Base-by-base conservation (phyloP, 2,797 vertebrate species). In the Xenentodon cancila region DNA sequence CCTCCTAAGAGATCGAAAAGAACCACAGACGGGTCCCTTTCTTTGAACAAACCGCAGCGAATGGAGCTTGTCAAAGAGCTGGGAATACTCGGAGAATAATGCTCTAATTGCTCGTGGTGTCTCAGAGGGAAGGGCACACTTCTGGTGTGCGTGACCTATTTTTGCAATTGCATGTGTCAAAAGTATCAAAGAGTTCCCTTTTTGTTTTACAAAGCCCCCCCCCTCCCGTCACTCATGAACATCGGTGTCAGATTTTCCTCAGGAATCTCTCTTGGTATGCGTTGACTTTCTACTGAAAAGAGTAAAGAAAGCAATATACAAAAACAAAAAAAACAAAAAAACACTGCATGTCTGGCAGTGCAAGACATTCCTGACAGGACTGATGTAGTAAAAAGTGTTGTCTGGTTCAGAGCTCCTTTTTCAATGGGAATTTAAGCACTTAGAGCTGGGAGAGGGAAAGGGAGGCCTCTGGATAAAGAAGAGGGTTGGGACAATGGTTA, bases 131-230 rank as follows among this genome's bases (percentile, higher is more conserved):
- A 68, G 69, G 80, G 75, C 70, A 86, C 76, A 72, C 80, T 90
- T 85, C 81, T 87, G 81, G 69, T 76, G 74, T 61, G 68, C 53
- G 48, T 92, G 91, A 93, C 91, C 90, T 92, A 92, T 92, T 92
- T 93, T 91, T 81, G 83, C 74, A 67, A 75, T 72, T 63, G 80
- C 68, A 70, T 80, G 77, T 75, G 84, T 87, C 75, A 85, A 65
- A 84, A 46, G 64, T 71, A 17, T 53, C 59, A 61, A 59, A 82
- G 72, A 77, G 63, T 71, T 86, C 64, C 59, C 69, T 63, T 79
- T 62, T 48, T 77, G 62, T 84, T 86, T 91, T 88, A 50, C 64
- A 37, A 84, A 80, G 64, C 82, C 58, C 55, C 84, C 67, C 52
- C 58, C 55, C 84, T 65, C 52, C 65, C 79, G 80, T 78, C 84